Evolutionary conservation across 2,888 invertebrate genomes (phyloP).

Genomic region (Philaethria dido): DNA sequence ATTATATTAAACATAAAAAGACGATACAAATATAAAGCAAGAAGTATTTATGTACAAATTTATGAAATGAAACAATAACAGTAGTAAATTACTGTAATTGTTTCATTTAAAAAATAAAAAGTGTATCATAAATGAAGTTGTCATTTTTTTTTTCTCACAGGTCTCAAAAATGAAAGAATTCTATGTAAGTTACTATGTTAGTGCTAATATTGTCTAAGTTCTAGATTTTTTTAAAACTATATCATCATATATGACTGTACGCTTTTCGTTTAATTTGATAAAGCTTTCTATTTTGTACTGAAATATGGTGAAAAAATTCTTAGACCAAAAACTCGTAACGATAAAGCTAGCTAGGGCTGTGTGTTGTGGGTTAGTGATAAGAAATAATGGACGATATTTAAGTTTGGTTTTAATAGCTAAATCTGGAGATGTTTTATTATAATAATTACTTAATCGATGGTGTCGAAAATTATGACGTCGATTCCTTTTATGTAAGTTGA

Average conservation of each 20-base stretch:
- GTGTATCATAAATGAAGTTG: no score
- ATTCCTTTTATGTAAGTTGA: neutral
- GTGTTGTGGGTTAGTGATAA: neutral
- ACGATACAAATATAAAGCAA: neutral
- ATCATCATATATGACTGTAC: neutral
- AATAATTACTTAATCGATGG: neutral
- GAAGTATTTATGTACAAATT: neutral
- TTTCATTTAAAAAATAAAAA: no score
- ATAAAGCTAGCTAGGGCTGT: neutral
- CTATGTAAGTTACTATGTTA: neutral
- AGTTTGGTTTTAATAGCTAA: neutral
- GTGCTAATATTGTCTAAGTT: neutral
- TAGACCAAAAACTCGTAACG: neutral
- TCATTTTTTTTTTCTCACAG: no score
- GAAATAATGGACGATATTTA: neutral
- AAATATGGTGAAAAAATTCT: neutral
- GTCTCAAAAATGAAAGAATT: no score
- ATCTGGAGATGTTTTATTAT: no score
- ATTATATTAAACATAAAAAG: conserved; percentile 4
- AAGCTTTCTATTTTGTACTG: neutral
- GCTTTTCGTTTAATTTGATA: neutral
- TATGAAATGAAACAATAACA: neutral
- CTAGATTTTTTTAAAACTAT: neutral
- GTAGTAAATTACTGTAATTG: neutral
- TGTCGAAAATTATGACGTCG: neutral